Percentiles rank a stretch among this genome's conserved stretches.
Evolutionary conservation across 1,140 invertebrate species (phyloP).

Genomic region (Ruditapes philippinarum): DNA sequence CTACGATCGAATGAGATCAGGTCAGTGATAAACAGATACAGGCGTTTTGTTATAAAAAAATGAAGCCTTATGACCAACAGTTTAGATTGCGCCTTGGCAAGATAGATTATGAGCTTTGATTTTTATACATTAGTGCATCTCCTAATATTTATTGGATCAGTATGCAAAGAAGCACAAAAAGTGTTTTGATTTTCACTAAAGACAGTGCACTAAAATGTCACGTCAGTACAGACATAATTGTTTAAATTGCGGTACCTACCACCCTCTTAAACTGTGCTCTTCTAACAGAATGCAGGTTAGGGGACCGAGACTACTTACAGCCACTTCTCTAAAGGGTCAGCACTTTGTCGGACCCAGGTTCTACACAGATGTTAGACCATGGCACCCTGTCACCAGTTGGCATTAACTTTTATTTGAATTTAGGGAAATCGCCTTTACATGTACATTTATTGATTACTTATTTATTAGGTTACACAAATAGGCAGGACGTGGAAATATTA

Average conservation of each 20-base stretch:
- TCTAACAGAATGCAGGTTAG: neutral
- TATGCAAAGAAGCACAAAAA: neutral
- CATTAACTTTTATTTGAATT: neutral
- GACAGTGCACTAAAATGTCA: neutral
- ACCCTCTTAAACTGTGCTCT: neutral
- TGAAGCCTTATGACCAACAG: slow-evolving; percentile 34
- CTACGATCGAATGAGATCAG: too few relatives aligned
- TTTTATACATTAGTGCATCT: neutral
- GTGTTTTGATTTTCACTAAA: neutral
- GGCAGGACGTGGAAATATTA: neutral
- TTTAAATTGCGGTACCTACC: neutral
- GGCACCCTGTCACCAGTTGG: neutral
- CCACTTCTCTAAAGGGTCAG: neutral
- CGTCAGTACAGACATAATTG: neutral
- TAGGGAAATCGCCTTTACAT: neutral
- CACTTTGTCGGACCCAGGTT: neutral
- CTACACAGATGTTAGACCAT: neutral
- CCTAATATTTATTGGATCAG: neutral
- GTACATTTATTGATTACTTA: neutral
- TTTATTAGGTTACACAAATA: neutral
- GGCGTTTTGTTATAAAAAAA: too few relatives aligned
- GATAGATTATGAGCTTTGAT: neutral
- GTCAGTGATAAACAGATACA: too few relatives aligned
- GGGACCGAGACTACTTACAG: neutral
- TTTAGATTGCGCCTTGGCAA: neutral